Evolutionary conservation across 1,140 invertebrate species (phyloP), one percentile per base, ranked within the genome.

Genomic region (Ephestia elutella): DNA sequence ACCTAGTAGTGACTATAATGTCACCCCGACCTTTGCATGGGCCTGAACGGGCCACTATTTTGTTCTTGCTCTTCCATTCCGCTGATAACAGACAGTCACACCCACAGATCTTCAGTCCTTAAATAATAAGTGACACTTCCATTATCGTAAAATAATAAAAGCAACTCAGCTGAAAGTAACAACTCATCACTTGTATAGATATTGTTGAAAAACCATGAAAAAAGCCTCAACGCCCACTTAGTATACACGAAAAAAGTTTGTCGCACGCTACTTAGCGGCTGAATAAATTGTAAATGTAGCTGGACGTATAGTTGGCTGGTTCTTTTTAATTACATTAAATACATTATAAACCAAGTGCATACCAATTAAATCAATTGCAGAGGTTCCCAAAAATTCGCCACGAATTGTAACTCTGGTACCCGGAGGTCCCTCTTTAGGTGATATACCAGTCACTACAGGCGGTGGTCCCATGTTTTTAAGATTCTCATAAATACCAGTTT

Each of bases 21-120:
- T 99, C 98, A 0, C 98, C 98, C 66, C 95, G 93, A 5, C 97
- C 97, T 89, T 98, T 98, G 5, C 96, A 96, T 13, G 96, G 93
- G 0, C 97, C 97, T 25, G 97, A 97, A 62, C 98, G 92, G 0
- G 97, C 97, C 48, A 99, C 94, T 64, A 99, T 98, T 91, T 99
- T 99, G 72, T 97, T 99, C 15, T 94, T 91, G 0, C 97, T 98
- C 79, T 98, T 97, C 98, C 98, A 99, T 92, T 99, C 98, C 0
- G 97, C 96, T 44, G 97, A 97, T 50, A 99, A 87, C 1, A 98
- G 80, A 80, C 98, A 99, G 74, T 99, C 97, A 70, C 95, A 95
- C 0, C 96, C 97, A 90, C 98, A 99, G 71, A 99, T 99, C 69
- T 94, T 94, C 0, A 99, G 82, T 63, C 96, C 97, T 97, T 62